Base-by-base conservation (phyloP, 2,113 vertebrate species). In the Ptychochromis oligacanthus region DNA sequence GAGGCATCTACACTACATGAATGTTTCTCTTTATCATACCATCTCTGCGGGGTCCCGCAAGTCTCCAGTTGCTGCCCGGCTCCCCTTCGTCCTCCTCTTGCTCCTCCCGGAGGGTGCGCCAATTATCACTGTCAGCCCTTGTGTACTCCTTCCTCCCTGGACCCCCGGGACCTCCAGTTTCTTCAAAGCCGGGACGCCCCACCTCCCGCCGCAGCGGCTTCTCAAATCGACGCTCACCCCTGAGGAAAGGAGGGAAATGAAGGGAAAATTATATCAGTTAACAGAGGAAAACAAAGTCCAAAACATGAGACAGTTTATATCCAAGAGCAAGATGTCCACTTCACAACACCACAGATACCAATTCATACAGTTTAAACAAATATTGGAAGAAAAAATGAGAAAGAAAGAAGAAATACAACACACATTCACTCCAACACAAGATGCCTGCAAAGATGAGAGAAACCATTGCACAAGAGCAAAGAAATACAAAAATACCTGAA, bases 81-180 rank as follows among this genome's bases (percentile, higher is more conserved):
- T 95, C 94, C 64, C 87, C 96, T 7, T 97, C 97, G 1, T 97
- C 97, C 43, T 96, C 96, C 56, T 97, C 96, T 54, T 97, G 96
- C 75, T 98, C 97, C 62, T 98, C 97, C 3, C 97, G 92, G 17
- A 98, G 96, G 2, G 96, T 97, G 67, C 97, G 97, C 97, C 97
- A 98, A 90, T 98, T 98, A 93, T 97, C 97, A 1, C 97, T 98
- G 92, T 98, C 97, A 2, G 97, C 97, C 80, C 97, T 97, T 77
- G 97, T 96, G 43, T 95, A 97, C 24, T 98, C 97, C 91, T 98
- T 98, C 89, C 97, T 95, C 0, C 83, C 93, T 4, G 93, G 85
- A 83, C 15, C 93, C 28, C 81, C 83, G 12, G 93, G 88, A 65
- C 12, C 91, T 1, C 72, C 92, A 7, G 90, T 79, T 79, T 98